Evolutionary conservation across 2,888 invertebrate genomes (phyloP).

Genomic region (Selenia dentaria): DNA sequence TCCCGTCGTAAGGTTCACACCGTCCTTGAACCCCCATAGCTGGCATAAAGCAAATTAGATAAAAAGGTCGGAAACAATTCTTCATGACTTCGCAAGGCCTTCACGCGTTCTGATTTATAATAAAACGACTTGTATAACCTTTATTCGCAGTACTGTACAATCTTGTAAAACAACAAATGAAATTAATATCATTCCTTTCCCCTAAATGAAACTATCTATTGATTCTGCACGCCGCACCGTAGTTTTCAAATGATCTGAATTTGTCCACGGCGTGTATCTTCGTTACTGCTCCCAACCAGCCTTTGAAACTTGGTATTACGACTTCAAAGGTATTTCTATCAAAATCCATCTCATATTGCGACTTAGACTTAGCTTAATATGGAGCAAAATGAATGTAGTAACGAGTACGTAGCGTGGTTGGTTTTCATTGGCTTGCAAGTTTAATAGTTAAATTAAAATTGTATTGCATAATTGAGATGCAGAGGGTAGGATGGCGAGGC

Average conservation of each 20-base stretch:
- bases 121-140: constrained; percentile 23
- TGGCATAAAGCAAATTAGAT: constrained; percentile 31
- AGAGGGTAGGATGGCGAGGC: constrained; percentile 35
- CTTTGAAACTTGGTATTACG: constrained; percentile 28
- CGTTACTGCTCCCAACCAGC: constrained; percentile 34
- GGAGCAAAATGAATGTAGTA: constrained; percentile 15
- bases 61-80: constrained; percentile 35
- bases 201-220: constrained; percentile 27
- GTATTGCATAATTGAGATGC: constrained; percentile 63
- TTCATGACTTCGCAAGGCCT: constrained; percentile 35
- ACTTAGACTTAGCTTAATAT: constrained; percentile 33
- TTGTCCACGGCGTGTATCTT: constrained; percentile 36
- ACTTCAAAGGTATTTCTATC: constrained; percentile 38
- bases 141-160: constrained; percentile 18
- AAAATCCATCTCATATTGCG: constrained; percentile 33
- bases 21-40: constrained; percentile 29
- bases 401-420: constrained; percentile 8
- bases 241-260: constrained; percentile 25
- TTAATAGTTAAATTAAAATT: constrained; percentile 51
- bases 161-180: constrained; percentile 24
- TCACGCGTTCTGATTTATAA: constrained; percentile 33
- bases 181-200: constrained; percentile 25
- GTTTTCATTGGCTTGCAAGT: constrained; percentile 49
- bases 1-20: constrained; percentile 23
- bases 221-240: constrained; percentile 19